Conservation (phyloP, 2,797 vertebrate genomes). For the Lophius americanus region DNA sequence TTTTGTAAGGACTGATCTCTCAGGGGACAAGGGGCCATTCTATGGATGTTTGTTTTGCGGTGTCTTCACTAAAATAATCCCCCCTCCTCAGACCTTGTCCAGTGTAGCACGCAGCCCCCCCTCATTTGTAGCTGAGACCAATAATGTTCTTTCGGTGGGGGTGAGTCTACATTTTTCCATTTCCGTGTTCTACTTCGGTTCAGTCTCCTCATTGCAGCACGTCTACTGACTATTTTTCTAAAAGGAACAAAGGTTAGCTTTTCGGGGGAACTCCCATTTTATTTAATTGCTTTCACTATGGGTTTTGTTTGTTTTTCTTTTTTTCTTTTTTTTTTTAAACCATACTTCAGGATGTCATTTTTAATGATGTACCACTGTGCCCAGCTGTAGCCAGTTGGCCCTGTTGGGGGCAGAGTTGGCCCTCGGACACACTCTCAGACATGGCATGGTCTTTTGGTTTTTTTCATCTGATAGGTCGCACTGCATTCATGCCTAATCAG, state of each 20-base stretch:
- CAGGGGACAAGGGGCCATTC: conserved; percentile 71
- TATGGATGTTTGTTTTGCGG: conserved; percentile 43
- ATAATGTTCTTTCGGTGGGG: conserved; percentile 35
- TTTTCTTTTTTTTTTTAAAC: conserved; percentile 31
- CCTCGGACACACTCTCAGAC: conserved; percentile 59
- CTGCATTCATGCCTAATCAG: conserved; percentile 76
- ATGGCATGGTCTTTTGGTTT: conserved; percentile 23
- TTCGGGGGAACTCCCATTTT: conserved; percentile 59
- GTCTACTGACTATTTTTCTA: conserved; percentile 76
- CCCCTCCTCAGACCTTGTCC: conserved; percentile 33
- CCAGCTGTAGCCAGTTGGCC: conserved; percentile 58
- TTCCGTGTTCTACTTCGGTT: conserved; percentile 43
- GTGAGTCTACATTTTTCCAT: conserved; percentile 38
- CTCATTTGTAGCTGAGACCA: conserved; percentile 68
- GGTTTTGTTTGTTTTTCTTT: conserved; percentile 30
- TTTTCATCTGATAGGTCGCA: conserved; percentile 67
- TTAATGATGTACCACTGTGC: conserved; percentile 60
- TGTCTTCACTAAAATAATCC: conserved; percentile 42
- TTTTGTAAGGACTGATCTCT: conserved; percentile 67
- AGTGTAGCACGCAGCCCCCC: conserved; percentile 54
- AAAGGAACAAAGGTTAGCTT: conserved; percentile 55
- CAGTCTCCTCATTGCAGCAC: conserved; percentile 49
- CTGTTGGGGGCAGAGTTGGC: conserved; percentile 62
- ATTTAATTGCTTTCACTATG: conserved; percentile 78
- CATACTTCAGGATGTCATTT: conserved; percentile 45